Percentiles rank a stretch among this genome's conserved stretches.
phyloP scores from a whole-genome alignment of 1,140 invertebrate genomes.

The Diorhabda sublineata region DNA sequence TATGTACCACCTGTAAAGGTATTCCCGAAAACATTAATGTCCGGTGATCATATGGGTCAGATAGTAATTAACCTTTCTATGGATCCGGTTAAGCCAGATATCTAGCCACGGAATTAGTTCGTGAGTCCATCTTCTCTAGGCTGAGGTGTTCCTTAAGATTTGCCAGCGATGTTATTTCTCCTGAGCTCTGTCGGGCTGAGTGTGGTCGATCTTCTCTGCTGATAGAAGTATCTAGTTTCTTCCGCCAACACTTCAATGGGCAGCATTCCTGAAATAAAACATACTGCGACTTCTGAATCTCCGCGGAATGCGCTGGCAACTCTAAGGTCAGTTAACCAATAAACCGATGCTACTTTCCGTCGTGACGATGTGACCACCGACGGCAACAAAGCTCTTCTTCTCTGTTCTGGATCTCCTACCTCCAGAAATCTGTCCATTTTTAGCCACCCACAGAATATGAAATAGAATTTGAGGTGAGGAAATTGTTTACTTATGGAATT shows the following conservation, averaged over 20 bases:
- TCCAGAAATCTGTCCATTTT: neutral
- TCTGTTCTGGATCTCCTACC: neutral
- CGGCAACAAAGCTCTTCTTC: neutral
- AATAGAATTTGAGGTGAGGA: too few species aligned
- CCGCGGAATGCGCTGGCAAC: neutral
- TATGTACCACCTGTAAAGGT: neutral
- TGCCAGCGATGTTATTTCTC: neutral
- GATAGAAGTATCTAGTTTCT: neutral
- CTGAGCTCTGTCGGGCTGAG: neutral
- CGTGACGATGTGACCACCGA: neutral
- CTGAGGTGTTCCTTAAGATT: too few species aligned
- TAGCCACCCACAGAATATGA: too few species aligned
- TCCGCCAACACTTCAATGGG: neutral
- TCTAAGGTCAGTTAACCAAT: neutral
- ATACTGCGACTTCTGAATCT: neutral
- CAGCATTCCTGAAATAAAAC: neutral
- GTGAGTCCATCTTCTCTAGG: too few species aligned
- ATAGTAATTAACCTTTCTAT: too few species aligned
- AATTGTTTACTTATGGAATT: too few species aligned
- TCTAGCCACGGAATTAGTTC: too few species aligned
- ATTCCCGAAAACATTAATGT: neutral
- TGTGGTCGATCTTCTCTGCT: neutral
- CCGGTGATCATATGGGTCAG: too few species aligned
- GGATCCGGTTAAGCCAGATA: too few species aligned
- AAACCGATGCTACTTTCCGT: neutral